Percentiles rank a stretch among this genome's conserved stretches.
Conservation (phyloP, 2,888 invertebrate genomes). For the Spodoptera exigua region DNA sequence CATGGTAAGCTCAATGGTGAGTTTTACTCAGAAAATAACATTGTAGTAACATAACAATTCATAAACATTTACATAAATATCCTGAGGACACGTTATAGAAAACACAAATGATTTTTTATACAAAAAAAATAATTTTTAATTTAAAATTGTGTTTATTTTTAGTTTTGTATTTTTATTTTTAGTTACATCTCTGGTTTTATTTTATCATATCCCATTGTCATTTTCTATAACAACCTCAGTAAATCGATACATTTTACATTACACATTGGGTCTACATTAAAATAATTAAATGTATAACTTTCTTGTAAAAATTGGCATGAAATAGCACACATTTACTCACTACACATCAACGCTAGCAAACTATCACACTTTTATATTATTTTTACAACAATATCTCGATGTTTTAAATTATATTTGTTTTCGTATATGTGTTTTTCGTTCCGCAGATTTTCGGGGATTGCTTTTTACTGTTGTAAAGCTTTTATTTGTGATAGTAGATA, state of each 20-base stretch:
- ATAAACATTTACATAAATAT: constrained; percentile 30
- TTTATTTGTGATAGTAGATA: constrained; percentile 67
- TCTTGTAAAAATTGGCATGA: constrained; percentile 71
- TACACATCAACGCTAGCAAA: constrained; percentile 63
- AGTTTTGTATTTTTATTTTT: neutral
- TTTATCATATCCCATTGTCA: neutral
- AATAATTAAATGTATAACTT: constrained; percentile 46
- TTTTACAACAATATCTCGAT: constrained; percentile 57
- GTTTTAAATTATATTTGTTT: constrained; percentile 54
- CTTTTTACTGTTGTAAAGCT: constrained; percentile 66
- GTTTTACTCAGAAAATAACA: constrained; percentile 22
- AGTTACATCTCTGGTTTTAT: neutral
- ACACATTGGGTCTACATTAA: constrained; percentile 84
- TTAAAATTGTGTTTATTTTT: neutral
- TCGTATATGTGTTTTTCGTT: constrained; percentile 58
- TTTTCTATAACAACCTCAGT: constrained; percentile 27
- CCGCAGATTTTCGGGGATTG: constrained; percentile 50
- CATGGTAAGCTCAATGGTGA: constrained; percentile 22
- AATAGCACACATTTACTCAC: constrained; percentile 64
- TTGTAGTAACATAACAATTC: constrained; percentile 29
- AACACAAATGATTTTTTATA: neutral
- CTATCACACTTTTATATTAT: constrained; percentile 60
- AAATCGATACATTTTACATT: constrained; percentile 69
- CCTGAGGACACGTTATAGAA: constrained; percentile 12
- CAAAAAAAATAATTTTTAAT: neutral